Evolutionary conservation across 2,113 vertebrate genomes (phyloP).

Genomic region (Apodemus sylvaticus): DNA sequence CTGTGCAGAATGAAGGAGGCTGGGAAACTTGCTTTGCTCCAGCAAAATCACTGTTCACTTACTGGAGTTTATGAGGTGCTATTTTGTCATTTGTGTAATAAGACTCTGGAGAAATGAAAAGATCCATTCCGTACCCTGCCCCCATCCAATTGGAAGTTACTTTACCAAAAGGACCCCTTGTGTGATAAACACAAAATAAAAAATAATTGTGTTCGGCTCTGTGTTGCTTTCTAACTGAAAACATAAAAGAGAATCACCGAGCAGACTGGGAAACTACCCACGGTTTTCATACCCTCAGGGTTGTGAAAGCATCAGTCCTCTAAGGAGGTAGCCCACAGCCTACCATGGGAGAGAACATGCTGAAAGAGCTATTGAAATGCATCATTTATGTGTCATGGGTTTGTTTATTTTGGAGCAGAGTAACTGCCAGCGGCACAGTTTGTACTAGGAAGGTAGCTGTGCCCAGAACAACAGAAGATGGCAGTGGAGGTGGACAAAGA

Average conservation of each 20-base stretch:
- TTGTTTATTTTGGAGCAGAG: neutral
- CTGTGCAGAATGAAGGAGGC: neutral
- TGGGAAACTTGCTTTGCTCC: constrained; percentile 4
- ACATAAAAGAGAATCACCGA: neutral
- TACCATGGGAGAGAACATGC: neutral
- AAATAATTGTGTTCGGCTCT: neutral
- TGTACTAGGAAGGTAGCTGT: neutral
- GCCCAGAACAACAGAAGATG: neutral
- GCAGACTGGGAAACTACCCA: neutral
- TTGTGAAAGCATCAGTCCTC: neutral
- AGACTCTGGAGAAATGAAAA: neutral
- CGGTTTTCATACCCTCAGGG: neutral
- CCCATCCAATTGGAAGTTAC: neutral
- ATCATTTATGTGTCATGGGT: neutral
- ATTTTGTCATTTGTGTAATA: neutral
- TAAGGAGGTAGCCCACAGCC: neutral
- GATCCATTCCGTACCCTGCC: neutral
- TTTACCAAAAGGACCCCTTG: constrained; percentile 21
- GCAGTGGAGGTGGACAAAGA: neutral
- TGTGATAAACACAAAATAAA: constrained; percentile 47
- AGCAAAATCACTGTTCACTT: neutral
- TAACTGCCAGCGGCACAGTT: neutral
- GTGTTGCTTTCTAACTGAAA: constrained; percentile 11
- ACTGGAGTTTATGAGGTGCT: neutral
- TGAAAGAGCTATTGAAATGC: neutral